Evolutionary conservation across 2,797 vertebrate genomes (phyloP), one percentile per base, ranked within the genome.

Genomic region (Siniperca scherzeri): DNA sequence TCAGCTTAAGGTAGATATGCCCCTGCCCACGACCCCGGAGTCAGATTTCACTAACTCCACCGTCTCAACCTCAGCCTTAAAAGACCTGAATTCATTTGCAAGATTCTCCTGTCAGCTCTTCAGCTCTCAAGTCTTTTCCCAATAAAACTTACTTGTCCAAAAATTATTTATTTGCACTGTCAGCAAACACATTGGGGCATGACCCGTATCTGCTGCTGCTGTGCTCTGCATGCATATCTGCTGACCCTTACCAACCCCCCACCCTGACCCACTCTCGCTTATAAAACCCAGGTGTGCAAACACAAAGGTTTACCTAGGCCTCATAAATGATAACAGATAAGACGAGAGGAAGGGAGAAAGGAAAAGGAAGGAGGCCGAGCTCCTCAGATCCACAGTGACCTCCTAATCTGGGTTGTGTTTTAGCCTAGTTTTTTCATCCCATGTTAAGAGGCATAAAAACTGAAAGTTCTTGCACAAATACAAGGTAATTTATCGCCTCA

Each of bases 271-370:
- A 77, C 78, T 77, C 75, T 89, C 77, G 77, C 78, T 87, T 84
- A 91, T 91, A 92, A 91, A 92, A 89, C 78, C 83, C 93, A 93
- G 94, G 90, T 93, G 92, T 86, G 89, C 90, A 93, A 94, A 95
- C 92, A 93, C 70, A 89, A 83, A 91, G 74, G 92, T 89, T 92
- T 93, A 86, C 77, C 77, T 82, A 77, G 75, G 79, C 66, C 82
- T 85, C 89, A 90, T 93, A 92, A 93, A 92, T 19, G 74, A 91
- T 89, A 90, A 84, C 82, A 88, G 92, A 91, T 91, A 93, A 89
- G 78, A 83, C 0, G 30, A 87, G 50, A 74, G 67, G 48, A 73
- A 71, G 69, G 72, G 38, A 73, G 74, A 67, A 89, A 84, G 81
- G 56, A 83, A 80, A 79, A 87, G 80, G 33, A 82, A 77, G 62